A percentile compares a stretch with the other conserved stretches of the same genome.
Evolutionary conservation across 2,113 vertebrate genomes (phyloP).

Genomic region (Acrocephalus arundinaceus): DNA sequence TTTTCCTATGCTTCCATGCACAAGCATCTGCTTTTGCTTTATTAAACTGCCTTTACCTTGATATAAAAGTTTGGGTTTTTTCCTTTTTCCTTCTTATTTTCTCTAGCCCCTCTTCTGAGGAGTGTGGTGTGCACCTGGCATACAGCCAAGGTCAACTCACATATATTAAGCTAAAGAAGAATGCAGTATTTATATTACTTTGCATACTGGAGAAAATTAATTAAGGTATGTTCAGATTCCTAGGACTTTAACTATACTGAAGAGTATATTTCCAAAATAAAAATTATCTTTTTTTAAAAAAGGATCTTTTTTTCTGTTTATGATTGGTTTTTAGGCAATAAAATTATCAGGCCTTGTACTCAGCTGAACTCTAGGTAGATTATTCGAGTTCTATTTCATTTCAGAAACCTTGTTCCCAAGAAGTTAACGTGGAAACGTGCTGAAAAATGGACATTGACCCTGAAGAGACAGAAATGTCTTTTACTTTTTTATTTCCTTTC

Average conservation of each 20-base stretch:
- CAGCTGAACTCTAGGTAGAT: neutral
- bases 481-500: neutral
- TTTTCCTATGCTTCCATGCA: neutral
- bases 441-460: neutral
- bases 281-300: neutral
- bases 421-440: neutral
- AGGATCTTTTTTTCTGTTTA: neutral
- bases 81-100: neutral
- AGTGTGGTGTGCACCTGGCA: neutral
- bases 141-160: neutral
- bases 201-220: neutral
- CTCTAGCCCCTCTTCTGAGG: neutral
- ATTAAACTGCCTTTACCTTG: neutral
- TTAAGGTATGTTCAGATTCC: neutral
- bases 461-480: neutral
- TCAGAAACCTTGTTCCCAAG: neutral
- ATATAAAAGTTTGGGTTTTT: neutral
- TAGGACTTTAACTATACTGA: neutral
- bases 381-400: neutral
- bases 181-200: neutral
- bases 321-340: neutral
- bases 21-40: neutral
- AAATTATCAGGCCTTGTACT: neutral
- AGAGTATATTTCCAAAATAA: neutral
- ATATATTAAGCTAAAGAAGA: neutral